phyloP scores from a whole-genome alignment of 1,140 invertebrate species.

The Rhopalosiphum padi region DNA sequence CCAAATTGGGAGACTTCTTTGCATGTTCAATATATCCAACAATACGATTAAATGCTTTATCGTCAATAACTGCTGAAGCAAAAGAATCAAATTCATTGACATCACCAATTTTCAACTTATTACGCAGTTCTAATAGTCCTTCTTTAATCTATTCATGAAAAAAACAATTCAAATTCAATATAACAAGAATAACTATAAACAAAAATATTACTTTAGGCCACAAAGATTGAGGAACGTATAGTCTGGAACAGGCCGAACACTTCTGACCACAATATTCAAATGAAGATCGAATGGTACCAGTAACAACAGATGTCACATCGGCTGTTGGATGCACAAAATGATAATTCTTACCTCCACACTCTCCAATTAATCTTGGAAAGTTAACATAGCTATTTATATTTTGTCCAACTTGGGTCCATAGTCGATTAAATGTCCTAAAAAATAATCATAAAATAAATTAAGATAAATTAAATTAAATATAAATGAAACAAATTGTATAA shows the following conservation, averaged over 20 bases:
- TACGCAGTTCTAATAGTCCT: slow-evolving; percentile 72
- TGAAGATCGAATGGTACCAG: slow-evolving; percentile 85
- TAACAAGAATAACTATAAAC: neutral
- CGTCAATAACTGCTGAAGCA: slow-evolving; percentile 95
- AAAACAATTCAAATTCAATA: slow-evolving; percentile 34
- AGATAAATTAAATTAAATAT: neutral
- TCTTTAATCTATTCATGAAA: slow-evolving; percentile 72
- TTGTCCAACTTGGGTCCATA: slow-evolving; percentile 92
- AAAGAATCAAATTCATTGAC: slow-evolving; percentile 84
- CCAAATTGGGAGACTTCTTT: slow-evolving; percentile 77
- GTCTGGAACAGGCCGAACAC: slow-evolving; percentile 96
- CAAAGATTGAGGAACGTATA: slow-evolving; percentile 92
- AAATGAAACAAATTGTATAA: neutral
- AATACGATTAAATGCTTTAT: slow-evolving; percentile 89
- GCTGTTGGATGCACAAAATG: slow-evolving; percentile 95
- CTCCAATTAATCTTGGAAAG: slow-evolving; percentile 93
- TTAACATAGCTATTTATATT: slow-evolving; percentile 87
- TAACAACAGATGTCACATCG: slow-evolving; percentile 82
- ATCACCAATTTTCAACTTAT: slow-evolving; percentile 85
- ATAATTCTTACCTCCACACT: slow-evolving; percentile 99
- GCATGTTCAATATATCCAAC: slow-evolving; percentile 91
- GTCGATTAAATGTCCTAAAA: slow-evolving; percentile 85
- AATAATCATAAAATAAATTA: slow-evolving; percentile 42
- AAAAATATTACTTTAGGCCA: slow-evolving; percentile 75
- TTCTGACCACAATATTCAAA: slow-evolving; percentile 99